These are phyloP conservation scores for Puffinus mauretanicus DNA, from an alignment of 2,113 vertebrate genomes.

Conservation along the genomic window DNA sequence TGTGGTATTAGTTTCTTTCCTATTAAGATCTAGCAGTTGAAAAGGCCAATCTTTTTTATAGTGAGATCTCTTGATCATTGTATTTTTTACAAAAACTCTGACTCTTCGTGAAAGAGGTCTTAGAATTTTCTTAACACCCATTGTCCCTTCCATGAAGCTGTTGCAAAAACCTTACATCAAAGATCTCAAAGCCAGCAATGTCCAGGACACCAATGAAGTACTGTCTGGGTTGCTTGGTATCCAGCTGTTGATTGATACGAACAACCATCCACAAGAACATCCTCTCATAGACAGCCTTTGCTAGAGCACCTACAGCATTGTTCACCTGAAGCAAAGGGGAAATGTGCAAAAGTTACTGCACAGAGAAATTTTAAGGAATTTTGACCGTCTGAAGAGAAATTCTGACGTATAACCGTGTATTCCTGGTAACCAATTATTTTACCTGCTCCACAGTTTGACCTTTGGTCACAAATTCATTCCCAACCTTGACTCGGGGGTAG, in stretches of 20 bases:
- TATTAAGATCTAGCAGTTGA: not conserved
- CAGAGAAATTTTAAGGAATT: not conserved
- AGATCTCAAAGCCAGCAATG: constrained; percentile 81
- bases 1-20: not conserved
- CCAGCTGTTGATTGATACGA: constrained; percentile 78
- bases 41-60: not conserved
- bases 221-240: constrained; percentile 77
- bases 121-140: not conserved
- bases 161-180: constrained; percentile 71
- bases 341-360: not conserved
- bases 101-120: not conserved
- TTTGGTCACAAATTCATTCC: constrained; percentile 83
- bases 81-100: not conserved
- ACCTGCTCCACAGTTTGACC: constrained; percentile 84
- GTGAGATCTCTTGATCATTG: not conserved
- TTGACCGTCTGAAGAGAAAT: not conserved
- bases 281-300: constrained; percentile 80
- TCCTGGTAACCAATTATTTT: not conserved
- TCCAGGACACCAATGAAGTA: constrained; percentile 82
- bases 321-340: constrained; percentile 64
- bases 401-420: not conserved
- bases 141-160: not conserved
- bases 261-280: constrained; percentile 82
- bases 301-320: constrained; percentile 79
- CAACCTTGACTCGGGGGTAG: constrained; percentile 81